Percentiles rank a stretch among this genome's conserved stretches.
phyloP scores from a whole-genome alignment of 2,888 invertebrate species.

The Mesodorylaimus sp. region DNA sequence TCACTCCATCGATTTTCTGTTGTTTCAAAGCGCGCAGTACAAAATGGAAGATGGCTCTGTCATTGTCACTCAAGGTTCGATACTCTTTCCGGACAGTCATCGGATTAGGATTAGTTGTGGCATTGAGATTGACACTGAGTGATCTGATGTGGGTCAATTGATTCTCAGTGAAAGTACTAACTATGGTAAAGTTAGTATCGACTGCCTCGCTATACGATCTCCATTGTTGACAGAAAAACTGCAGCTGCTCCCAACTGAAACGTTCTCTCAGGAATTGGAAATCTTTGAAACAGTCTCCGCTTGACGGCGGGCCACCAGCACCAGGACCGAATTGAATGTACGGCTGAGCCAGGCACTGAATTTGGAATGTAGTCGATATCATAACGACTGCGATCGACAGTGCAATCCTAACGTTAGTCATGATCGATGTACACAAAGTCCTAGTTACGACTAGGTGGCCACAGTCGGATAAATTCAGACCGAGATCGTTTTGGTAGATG shows the following conservation, averaged over 20 bases:
- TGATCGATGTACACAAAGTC: too few relatives aligned
- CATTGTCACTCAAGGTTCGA: background rate
- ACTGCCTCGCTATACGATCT: slow-evolving; percentile 2
- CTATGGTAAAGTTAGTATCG: background rate
- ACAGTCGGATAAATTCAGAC: too few relatives aligned
- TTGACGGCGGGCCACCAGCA: background rate
- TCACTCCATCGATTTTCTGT: slow-evolving; percentile 8
- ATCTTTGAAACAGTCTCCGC: slow-evolving; percentile 6
- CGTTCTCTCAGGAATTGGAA: slow-evolving; percentile 3
- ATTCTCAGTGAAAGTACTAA: slow-evolving; percentile 1
- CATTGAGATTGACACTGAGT: background rate
- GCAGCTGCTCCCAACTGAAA: slow-evolving; percentile 5
- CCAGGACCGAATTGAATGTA: background rate
- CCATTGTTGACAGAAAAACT: slow-evolving; percentile 9
- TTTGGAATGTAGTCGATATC: too few relatives aligned
- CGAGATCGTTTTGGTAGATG: too few relatives aligned
- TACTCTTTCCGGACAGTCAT: slow-evolving; percentile 4
- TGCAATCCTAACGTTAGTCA: too few relatives aligned
- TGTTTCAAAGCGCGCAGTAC: slow-evolving; percentile 1
- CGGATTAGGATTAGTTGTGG: background rate
- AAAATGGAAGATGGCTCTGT: background rate
- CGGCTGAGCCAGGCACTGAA: too few relatives aligned
- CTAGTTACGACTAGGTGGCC: too few relatives aligned
- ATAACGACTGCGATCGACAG: too few relatives aligned
- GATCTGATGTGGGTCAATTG: background rate